Evolutionary conservation across 2,113 vertebrate species (phyloP).

Genomic region (Cyprinodon brontotheroides): DNA sequence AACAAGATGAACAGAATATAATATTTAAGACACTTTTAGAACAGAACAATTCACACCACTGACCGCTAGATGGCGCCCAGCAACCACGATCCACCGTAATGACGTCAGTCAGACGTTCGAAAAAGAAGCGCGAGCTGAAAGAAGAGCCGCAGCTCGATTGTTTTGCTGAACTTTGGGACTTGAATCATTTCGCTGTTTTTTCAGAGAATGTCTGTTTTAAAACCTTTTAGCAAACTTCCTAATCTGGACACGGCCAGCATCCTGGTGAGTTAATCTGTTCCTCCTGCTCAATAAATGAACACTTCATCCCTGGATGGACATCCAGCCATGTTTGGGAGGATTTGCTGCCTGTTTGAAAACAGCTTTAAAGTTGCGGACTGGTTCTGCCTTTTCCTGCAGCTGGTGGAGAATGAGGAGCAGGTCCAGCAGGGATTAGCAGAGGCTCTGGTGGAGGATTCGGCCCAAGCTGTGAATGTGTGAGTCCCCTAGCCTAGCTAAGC

Average conservation of each 20-base stretch:
- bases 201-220: slow-evolving; percentile 63
- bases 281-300: too few species aligned
- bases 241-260: slow-evolving; percentile 72
- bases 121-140: slow-evolving; percentile 57
- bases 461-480: slow-evolving; percentile 77
- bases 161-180: neutral
- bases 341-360: too few species aligned
- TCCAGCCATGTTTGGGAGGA: too few species aligned
- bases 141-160: neutral
- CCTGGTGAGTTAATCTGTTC: slow-evolving; percentile 69
- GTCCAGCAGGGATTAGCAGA: slow-evolving; percentile 77
- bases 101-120: slow-evolving; percentile 55
- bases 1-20: too few species aligned
- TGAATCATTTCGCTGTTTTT: neutral
- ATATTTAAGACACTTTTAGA: neutral
- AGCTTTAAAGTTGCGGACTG: neutral
- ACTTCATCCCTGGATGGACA: too few species aligned
- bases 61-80: slow-evolving; percentile 33
- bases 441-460: slow-evolving; percentile 64
- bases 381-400: slow-evolving; percentile 48
- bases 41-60: neutral
- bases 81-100: neutral
- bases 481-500: slow-evolving; percentile 26
- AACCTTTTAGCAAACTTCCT: slow-evolving; percentile 75
- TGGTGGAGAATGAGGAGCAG: slow-evolving; percentile 78